Evolutionary conservation across 1,140 invertebrate genomes (phyloP).

Genomic region (Megalonaias nervosa): DNA sequence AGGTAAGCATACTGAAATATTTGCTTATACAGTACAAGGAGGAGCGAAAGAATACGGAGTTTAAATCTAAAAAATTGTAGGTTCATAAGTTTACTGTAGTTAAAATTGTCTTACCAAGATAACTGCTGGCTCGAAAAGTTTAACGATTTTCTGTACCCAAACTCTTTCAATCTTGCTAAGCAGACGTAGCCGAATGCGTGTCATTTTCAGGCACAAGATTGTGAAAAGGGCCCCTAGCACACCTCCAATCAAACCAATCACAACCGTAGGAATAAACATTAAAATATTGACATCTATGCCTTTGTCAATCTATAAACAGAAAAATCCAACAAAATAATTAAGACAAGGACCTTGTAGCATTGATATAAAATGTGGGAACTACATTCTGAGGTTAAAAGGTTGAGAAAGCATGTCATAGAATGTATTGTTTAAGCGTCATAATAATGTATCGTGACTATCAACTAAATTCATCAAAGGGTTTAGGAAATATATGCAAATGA

Average conservation of each 20-base stretch:
- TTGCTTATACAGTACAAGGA: neutral
- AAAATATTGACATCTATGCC: constrained; percentile 68
- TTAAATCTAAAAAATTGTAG: no score
- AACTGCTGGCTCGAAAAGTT: constrained; percentile 63
- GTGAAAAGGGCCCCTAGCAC: constrained; percentile 65
- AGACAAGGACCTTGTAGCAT: no score
- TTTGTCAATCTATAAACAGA: constrained; percentile 56
- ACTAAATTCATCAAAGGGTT: no score
- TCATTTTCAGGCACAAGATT: constrained; percentile 66
- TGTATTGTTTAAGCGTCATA: no score
- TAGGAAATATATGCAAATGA: no score
- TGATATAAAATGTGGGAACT: no score
- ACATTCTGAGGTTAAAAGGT: no score
- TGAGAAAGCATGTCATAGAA: no score
- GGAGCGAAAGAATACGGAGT: neutral
- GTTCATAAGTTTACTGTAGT: neutral
- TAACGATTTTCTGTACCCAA: constrained; percentile 56
- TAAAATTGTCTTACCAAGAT: constrained; percentile 58
- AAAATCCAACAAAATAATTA: neutral
- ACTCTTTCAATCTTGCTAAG: constrained; percentile 51
- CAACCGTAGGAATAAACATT: constrained; percentile 66
- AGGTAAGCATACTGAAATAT: no score
- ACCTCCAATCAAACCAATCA: constrained; percentile 65
- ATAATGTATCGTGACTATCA: no score
- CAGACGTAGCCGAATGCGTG: constrained; percentile 51